Evolutionary conservation across 2,113 vertebrate species (phyloP).

Genomic region (Cettia cetti): DNA sequence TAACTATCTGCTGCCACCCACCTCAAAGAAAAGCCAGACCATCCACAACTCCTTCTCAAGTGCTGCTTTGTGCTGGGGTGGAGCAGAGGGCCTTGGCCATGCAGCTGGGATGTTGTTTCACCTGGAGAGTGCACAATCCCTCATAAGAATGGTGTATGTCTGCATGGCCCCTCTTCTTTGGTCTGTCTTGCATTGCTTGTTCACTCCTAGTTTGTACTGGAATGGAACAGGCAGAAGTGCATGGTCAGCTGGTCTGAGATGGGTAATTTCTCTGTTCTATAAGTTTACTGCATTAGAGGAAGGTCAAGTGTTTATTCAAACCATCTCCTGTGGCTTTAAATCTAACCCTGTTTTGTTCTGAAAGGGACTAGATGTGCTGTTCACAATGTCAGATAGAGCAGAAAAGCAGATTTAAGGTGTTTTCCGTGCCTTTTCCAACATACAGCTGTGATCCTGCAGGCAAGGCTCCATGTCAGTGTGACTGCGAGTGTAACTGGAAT

Average conservation of each 20-base stretch:
- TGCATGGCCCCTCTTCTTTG: not conserved
- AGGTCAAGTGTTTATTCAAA: not conserved
- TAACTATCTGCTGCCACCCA: not conserved
- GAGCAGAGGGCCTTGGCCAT: not conserved
- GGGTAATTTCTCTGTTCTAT: not conserved
- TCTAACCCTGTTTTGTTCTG: not conserved
- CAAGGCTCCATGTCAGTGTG: not conserved
- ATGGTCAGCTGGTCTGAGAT: not conserved
- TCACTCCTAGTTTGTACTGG: not conserved
- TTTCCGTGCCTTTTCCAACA: not conserved
- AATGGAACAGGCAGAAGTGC: not conserved
- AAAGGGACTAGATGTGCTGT: not conserved
- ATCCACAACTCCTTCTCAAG: not conserved
- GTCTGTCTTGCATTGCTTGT: not conserved
- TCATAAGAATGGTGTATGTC: accelerated
- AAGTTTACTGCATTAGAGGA: not conserved
- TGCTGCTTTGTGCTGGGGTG: not conserved
- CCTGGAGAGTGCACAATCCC: not conserved
- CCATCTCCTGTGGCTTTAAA: not conserved
- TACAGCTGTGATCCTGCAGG: not conserved
- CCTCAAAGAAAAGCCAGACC: not conserved
- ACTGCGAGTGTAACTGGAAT: not conserved
- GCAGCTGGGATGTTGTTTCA: not conserved
- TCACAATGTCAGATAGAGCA: not conserved
- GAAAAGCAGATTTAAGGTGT: not conserved